A percentile compares a stretch with the other conserved stretches of the same genome.
These are phyloP conservation scores for Cetonia aurata DNA, from an alignment of 2,888 invertebrate genomes.

Conservation along the genomic window DNA sequence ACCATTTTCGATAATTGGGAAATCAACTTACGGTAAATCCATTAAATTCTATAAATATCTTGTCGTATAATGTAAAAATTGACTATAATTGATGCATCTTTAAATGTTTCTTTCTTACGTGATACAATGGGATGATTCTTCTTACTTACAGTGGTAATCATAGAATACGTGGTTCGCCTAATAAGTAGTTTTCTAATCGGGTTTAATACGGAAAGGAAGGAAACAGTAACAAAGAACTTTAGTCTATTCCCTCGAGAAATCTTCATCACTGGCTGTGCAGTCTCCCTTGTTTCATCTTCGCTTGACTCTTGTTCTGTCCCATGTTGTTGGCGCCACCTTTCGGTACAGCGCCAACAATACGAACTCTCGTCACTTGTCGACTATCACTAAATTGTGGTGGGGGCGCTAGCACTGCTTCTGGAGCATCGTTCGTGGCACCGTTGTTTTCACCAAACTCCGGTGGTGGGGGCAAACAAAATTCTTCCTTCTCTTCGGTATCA, in stretches of 20 bases:
- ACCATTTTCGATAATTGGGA: not conserved
- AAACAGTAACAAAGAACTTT: conserved; percentile 14
- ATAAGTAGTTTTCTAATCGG: conserved; percentile 22
- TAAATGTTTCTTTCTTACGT: not conserved
- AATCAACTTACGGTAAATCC: conserved; percentile 7
- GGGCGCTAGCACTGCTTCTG: conserved; percentile 80
- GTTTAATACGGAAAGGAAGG: conserved; percentile 16
- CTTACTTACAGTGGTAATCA: conserved; percentile 12
- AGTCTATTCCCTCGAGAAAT: conserved; percentile 11
- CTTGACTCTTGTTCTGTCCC: conserved; percentile 50
- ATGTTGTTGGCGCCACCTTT: conserved; percentile 67
- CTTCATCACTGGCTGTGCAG: conserved; percentile 63
- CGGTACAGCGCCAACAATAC: conserved; percentile 87
- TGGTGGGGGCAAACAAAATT: conserved; percentile 73
- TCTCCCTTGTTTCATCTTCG: conserved; percentile 63
- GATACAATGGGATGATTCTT: conserved; percentile 7
- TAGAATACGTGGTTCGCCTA: conserved; percentile 6
- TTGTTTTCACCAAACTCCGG: conserved; percentile 70
- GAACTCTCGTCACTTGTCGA: conserved; percentile 73
- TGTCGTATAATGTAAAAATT: conserved; percentile 38
- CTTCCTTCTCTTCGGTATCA: conserved; percentile 77
- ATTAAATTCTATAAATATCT: conserved; percentile 9
- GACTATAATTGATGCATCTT: conserved; percentile 34
- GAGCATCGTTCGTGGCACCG: conserved; percentile 56
- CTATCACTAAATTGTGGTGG: conserved; percentile 93